phyloP scores from a whole-genome alignment of 2,113 vertebrate genomes.

The Labrus mixtus region DNA sequence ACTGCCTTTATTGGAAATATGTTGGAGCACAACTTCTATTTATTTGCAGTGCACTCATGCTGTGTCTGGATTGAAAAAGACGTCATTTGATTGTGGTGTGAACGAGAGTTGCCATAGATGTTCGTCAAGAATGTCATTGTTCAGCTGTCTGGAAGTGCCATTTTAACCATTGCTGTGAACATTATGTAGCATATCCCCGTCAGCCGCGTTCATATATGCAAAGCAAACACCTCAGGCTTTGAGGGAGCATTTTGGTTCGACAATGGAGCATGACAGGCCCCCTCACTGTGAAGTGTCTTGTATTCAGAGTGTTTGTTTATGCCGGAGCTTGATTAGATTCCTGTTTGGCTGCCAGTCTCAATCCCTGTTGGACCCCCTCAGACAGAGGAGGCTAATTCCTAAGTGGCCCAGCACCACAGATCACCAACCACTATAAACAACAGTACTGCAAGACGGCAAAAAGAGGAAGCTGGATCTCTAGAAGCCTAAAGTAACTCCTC shows the following conservation, averaged over 20 bases:
- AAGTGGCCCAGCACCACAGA: constrained; percentile 65
- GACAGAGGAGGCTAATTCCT: constrained; percentile 70
- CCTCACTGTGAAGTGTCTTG: constrained; percentile 57
- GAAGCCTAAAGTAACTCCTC: constrained; percentile 57
- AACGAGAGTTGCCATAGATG: constrained; percentile 18
- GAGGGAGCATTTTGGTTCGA: constrained; percentile 64
- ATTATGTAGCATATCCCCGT: constrained; percentile 60
- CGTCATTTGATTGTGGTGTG: constrained; percentile 30
- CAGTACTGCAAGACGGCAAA: constrained; percentile 36
- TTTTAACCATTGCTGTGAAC: constrained; percentile 56
- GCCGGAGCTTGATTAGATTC: constrained; percentile 73
- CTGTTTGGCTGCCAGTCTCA: constrained; percentile 69
- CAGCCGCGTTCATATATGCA: constrained; percentile 57
- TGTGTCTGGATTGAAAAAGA: constrained; percentile 35
- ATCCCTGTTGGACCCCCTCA: constrained; percentile 64
- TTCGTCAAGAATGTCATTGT: constrained; percentile 38
- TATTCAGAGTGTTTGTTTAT: constrained; percentile 72
- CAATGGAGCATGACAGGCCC: constrained; percentile 69
- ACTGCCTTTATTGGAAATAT: constrained; percentile 42
- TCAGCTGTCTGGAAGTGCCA: constrained; percentile 29
- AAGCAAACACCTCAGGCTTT: constrained; percentile 68
- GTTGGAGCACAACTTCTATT: constrained; percentile 6
- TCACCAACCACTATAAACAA: constrained; percentile 58
- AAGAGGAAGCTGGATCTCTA: constrained; percentile 43
- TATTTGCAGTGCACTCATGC: constrained; percentile 13